A percentile compares a stretch with the other conserved stretches of the same genome.
phyloP scores from a whole-genome alignment of 2,888 invertebrate genomes.

The Hipparchia semele region DNA sequence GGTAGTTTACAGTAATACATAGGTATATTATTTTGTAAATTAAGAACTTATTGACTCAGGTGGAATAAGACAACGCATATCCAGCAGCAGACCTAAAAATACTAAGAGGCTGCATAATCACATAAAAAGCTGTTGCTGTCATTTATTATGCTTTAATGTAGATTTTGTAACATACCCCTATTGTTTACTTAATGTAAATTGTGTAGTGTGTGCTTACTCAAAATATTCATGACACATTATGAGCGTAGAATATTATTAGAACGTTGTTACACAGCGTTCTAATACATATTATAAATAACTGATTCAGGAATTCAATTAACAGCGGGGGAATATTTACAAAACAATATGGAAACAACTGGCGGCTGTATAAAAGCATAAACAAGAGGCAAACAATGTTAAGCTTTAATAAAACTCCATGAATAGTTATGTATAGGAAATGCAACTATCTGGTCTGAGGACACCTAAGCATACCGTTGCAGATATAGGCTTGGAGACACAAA shows the following conservation, averaged over 20 bases:
- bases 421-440: constrained; percentile 74
- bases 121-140: background rate
- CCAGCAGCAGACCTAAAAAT: too few species aligned
- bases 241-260: constrained; percentile 39
- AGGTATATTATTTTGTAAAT: too few species aligned
- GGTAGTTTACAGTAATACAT: too few species aligned
- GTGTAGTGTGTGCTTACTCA: constrained; percentile 33
- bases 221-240: constrained; percentile 40
- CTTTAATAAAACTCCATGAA: constrained; percentile 72
- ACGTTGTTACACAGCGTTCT: constrained; percentile 38
- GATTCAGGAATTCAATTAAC: constrained; percentile 46
- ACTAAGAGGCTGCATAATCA: background rate
- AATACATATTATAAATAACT: constrained; percentile 42
- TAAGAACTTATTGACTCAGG: too few species aligned
- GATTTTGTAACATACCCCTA: constrained; percentile 10
- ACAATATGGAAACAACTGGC: constrained; percentile 49
- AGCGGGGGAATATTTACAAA: constrained; percentile 46
- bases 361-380: constrained; percentile 50
- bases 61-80: too few species aligned
- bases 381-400: constrained; percentile 64
- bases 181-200: constrained; percentile 31
- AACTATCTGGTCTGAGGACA: constrained; percentile 76
- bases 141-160: constrained; percentile 16
- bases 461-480: constrained; percentile 72
- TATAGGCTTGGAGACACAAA: constrained; percentile 78